Base-by-base conservation (phyloP, 2,113 vertebrate genomes). In the Lipotes vexillifer region DNA sequence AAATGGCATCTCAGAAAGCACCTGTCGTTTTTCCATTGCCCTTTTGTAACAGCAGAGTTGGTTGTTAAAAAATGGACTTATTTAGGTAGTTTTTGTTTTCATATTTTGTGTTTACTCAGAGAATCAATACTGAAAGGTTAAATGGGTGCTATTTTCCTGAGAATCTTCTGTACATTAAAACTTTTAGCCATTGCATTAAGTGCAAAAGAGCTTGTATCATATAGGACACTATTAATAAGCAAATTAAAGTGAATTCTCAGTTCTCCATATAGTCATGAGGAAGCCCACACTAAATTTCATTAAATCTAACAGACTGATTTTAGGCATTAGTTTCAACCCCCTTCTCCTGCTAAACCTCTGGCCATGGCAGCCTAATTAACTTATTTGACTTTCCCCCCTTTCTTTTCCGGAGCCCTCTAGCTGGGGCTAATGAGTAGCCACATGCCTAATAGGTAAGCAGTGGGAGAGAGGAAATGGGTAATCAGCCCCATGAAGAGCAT, bases 381-480 rank as follows among this genome's bases (percentile, higher is more conserved):
- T 95, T 59, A 86, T 71, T 44, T 84, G 74, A 81, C 77, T 96
- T 82, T 91, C 41, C 49, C 61, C 71, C 36, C 31, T 65, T 69
- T 63, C 46, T 59, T 55, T 72, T 15, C n/a, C 55, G 0, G 9
- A 95, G 52, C 11, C 21, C 38, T 57, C 88, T 69, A 44, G 38
- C 63, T 88, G 87, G 78, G 41, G 83, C 65, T 95, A 96, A 96
- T 94, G 93, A 94, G n/a, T 36, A 92, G 69, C 94, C 88, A 69
- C 68, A 80, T 9, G 90, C 74, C 93, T 88, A 29, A 85, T 38
- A 15, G 69, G 27, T 59, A 83, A 84, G 9, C 69, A 49, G 82
- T 89, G n/a, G 97, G 81, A 88, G 71, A 65, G 36, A 63, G 9
- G 69, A 52, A 68, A 44, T 88, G 71, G 31, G 52, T 61, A 95